Evolutionary conservation across 2,797 vertebrate genomes (phyloP).

Genomic region (Mareca penelope): DNA sequence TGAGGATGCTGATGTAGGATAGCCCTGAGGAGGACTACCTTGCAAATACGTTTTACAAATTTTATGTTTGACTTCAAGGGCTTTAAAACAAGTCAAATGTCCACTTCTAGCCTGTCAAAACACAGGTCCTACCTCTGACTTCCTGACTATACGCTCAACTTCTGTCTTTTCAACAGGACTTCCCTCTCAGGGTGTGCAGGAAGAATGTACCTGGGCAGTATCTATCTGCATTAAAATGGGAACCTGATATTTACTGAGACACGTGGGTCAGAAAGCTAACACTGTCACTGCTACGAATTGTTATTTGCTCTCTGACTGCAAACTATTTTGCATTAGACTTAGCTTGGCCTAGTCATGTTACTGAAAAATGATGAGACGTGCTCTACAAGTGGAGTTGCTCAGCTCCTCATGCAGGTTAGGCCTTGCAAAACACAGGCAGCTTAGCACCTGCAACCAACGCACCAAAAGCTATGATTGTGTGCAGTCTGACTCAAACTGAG

Average conservation of each 20-base stretch:
- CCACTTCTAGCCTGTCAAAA: not conserved
- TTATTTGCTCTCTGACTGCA: not conserved
- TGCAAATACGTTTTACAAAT: not conserved
- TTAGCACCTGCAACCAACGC: not conserved
- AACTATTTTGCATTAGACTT: not conserved
- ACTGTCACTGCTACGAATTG: not conserved
- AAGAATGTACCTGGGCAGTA: fast-evolving
- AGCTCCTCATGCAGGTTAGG: not conserved
- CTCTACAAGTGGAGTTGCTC: not conserved
- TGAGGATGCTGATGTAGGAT: not conserved
- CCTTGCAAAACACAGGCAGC: not conserved
- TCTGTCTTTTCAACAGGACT: not conserved
- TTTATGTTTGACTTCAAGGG: not conserved
- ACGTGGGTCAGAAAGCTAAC: not conserved
- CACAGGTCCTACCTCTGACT: not conserved
- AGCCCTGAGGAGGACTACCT: not conserved
- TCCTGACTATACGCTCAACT: fast-evolving
- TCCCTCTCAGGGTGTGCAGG: not conserved
- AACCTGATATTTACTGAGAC: not conserved
- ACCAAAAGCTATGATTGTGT: not conserved
- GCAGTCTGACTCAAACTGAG: fast-evolving
- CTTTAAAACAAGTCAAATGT: not conserved
- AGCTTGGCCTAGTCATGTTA: fast-evolving
- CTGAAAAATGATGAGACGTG: not conserved
- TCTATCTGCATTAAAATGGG: not conserved